Conservation (phyloP, 2,888 invertebrate species). For the Caenorhabditis panamensis region DNA sequence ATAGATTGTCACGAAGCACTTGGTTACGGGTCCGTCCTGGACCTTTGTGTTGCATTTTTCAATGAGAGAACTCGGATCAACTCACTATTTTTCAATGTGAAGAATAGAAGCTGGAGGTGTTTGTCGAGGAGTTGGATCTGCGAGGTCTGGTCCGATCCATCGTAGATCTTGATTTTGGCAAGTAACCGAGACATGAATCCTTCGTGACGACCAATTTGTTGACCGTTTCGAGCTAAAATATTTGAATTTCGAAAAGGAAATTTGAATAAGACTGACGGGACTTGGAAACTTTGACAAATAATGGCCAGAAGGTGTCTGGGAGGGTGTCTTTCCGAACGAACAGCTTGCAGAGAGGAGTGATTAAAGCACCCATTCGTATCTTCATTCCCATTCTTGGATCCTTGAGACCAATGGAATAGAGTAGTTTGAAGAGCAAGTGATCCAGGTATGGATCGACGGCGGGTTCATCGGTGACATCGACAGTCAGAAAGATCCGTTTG, state of each 20-base stretch:
- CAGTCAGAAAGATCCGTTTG: constrained; percentile 33
- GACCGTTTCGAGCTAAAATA: constrained; percentile 75
- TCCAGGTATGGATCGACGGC: constrained; percentile 45
- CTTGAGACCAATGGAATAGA: constrained; percentile 41
- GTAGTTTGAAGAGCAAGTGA: constrained; percentile 39
- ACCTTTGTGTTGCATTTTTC: constrained; percentile 18
- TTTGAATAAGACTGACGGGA: constrained; percentile 40
- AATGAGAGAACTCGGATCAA: constrained; percentile 21
- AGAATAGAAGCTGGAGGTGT: constrained; percentile 75
- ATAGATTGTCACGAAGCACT: constrained; percentile 61
- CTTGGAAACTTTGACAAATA: constrained; percentile 52
- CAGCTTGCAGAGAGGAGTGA: constrained; percentile 52
- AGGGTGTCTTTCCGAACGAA: constrained; percentile 41
- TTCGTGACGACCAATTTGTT: constrained; percentile 69
- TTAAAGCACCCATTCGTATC: constrained; percentile 72
- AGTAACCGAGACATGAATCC: constrained; percentile 50
- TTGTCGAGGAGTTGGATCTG: constrained; percentile 64
- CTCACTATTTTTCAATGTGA: constrained; percentile 76
- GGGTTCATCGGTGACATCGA: constrained; percentile 16
- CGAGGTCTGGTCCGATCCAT: constrained; percentile 28
- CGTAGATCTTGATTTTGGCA: constrained; percentile 33
- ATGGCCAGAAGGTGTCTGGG: constrained; percentile 35
- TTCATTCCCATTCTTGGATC: constrained; percentile 74
- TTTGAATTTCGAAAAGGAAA: too few relatives aligned
- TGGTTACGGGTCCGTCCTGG: constrained; percentile 59